These are phyloP conservation scores for Diarsia rubi DNA, from an alignment of 2,888 invertebrate genomes.

Conservation along the genomic window DNA sequence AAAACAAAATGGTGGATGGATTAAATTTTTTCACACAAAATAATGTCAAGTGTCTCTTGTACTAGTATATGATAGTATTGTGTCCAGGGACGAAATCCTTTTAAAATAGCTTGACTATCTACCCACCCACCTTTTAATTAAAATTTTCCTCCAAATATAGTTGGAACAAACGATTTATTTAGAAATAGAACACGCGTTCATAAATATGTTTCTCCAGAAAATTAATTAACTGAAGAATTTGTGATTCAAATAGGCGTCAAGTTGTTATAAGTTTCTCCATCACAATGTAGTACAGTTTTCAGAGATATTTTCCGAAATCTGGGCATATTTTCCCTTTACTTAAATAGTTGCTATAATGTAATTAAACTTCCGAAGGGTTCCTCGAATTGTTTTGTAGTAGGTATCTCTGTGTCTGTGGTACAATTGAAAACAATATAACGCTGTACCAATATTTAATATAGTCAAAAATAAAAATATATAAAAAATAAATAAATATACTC, in stretches of 20 bases:
- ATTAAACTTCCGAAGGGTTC: conserved; percentile 6
- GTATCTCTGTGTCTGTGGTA: no score
- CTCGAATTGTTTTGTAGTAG: neutral
- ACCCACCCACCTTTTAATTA: no score
- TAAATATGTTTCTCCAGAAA: conserved; percentile 29
- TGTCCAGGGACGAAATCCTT: neutral
- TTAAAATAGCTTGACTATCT: neutral
- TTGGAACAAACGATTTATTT: neutral
- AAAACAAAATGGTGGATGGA: neutral
- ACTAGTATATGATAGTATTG: neutral
- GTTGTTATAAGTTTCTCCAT: conserved; percentile 36
- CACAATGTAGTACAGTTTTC: neutral
- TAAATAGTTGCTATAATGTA: conserved; percentile 1
- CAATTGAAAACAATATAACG: neutral
- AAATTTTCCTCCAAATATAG: conserved; percentile 9
- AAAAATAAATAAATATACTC: no score
- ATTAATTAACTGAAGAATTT: conserved; percentile 50
- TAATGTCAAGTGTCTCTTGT: neutral
- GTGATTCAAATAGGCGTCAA: conserved; percentile 20
- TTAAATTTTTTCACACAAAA: neutral
- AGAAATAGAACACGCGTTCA: conserved; percentile 1
- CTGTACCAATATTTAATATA: no score
- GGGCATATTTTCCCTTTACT: neutral
- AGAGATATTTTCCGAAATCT: conserved; percentile 8
- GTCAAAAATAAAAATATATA: no score